Percentiles rank a stretch among this genome's conserved stretches.
These are phyloP conservation scores for Ceryle rudis DNA, from an alignment of 2,797 vertebrate species.

Conservation along the genomic window DNA sequence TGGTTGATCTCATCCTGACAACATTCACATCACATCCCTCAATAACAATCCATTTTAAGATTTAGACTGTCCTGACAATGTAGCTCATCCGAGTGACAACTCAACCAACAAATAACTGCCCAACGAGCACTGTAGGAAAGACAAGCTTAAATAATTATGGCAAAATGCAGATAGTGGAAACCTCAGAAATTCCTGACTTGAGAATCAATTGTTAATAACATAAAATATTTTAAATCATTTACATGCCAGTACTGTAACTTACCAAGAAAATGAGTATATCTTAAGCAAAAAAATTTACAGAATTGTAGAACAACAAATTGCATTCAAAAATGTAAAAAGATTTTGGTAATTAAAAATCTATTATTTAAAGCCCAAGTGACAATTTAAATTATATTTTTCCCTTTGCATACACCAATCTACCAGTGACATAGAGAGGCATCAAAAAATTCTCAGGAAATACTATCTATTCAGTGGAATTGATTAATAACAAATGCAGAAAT, in stretches of 20 bases:
- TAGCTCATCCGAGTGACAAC: neutral
- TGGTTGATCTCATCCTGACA: neutral
- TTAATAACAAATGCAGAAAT: neutral
- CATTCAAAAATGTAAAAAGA: neutral
- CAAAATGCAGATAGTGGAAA: neutral
- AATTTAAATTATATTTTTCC: neutral
- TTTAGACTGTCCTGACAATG: neutral
- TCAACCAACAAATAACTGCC: neutral
- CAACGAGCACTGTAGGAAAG: neutral
- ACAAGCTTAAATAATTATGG: neutral
- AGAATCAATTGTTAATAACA: neutral
- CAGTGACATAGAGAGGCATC: neutral
- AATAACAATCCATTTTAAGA: neutral
- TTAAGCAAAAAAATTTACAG: neutral
- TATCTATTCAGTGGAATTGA: neutral
- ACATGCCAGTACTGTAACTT: neutral
- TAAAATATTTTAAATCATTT: neutral
- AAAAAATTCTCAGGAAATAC: neutral
- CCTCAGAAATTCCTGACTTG: neutral
- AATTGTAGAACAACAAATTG: neutral
- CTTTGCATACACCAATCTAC: neutral
- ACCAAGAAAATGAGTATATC: neutral
- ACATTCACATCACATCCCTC: neutral
- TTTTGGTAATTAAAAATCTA: neutral
- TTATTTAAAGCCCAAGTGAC: neutral